Evolutionary conservation across 2,797 vertebrate genomes (phyloP), one percentile per base, ranked within the genome.

Genomic region (Enteromius anoplus): DNA sequence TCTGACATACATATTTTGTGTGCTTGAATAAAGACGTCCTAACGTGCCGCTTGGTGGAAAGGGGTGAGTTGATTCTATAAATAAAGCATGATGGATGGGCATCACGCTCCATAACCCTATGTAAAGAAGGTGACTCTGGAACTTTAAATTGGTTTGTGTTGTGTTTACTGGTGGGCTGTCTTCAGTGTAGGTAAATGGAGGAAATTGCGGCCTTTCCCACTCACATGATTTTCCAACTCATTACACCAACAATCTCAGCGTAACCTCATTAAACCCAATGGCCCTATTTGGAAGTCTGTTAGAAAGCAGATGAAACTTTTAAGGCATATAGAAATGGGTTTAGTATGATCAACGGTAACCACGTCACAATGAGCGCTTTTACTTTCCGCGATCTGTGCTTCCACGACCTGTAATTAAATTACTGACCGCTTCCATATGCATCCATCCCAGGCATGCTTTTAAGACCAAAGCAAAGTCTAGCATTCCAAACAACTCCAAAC

Each of bases 11-110:
- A 69, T 78, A 85, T 78, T 72, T 82, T 55, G 69, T 66, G 49
- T 58, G 23, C 55, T 82, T 82, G 68, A 82, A 85, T 80, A 55
- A 84, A 75, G 75, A 73, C 45, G 47, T 64, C 58, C 80, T 68
- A 71, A 73, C 21, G 19, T 7, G 29, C 12, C 65, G 17, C 32
- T 26, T 37, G 55, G 32, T 71, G 72, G 68, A 81, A 77, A 81
- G 29, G 21, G 72, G 21, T 11, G 15, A 42, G 45, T 66, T 71
- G 73, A 51, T 71, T 78, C 84, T 85, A 82, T 72, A 82, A 55
- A 82, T 73, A 78, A 58, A 69, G 32, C 68, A 85, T 72, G 72
- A 85, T 77, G 60, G 79, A 78, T 77, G 79, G 55, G 55, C 79
- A 51, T 65, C 62, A 64, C 21, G 32, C 75, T 60, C 29, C 23